These are phyloP conservation scores for Oligia strigilis DNA, from an alignment of 2,888 invertebrate species.

Conservation along the genomic window DNA sequence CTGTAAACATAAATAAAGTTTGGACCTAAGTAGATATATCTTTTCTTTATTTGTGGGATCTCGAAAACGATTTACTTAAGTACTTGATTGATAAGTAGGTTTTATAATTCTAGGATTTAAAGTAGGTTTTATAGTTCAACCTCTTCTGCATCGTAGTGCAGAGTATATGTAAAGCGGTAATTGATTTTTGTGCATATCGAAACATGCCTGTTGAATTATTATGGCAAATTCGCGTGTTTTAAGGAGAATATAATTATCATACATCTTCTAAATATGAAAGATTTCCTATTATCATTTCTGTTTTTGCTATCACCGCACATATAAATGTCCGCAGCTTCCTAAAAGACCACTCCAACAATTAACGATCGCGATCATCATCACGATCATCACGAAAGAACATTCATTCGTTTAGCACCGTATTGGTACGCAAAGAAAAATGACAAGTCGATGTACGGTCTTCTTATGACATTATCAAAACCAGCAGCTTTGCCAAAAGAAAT, in stretches of 20 bases:
- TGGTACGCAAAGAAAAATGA: background rate
- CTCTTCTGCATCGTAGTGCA: background rate
- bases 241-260: background rate
- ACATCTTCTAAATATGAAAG: background rate
- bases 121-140: background rate
- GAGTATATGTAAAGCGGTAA: constrained; percentile 4
- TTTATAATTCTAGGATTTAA: background rate
- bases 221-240: background rate
- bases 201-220: background rate
- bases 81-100: background rate
- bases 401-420: background rate
- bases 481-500: background rate
- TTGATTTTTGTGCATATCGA: background rate
- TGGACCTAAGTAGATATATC: background rate
- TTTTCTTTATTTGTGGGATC: background rate
- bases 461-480: background rate
- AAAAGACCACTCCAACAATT: background rate
- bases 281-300: background rate
- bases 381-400: background rate
- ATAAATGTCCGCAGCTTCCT: background rate
- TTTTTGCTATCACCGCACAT: background rate
- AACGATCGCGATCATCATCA: too few relatives aligned
- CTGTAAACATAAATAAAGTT: background rate
- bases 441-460: too few relatives aligned
- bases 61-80: background rate